Conservation (phyloP, 2,113 vertebrate genomes). For the Anolis carolinensis region DNA sequence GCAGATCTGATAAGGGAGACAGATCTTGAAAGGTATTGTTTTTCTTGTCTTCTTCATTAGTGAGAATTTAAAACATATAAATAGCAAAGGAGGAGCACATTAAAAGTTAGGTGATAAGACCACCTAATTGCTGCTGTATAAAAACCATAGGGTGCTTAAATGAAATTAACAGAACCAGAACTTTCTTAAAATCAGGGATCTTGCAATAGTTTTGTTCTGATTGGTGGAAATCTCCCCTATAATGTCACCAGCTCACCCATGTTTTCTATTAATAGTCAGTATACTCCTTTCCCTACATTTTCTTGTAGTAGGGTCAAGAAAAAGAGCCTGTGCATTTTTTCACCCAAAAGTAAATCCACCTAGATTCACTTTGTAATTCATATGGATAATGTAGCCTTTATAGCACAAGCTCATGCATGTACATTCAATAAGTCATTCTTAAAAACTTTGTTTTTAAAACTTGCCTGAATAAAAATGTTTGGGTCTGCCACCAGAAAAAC, state of each 20-base stretch:
- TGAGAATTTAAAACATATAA: not conserved
- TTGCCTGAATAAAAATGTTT: too few relatives aligned
- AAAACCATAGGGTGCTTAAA: not conserved
- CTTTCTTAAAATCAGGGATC: not conserved
- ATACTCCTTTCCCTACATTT: not conserved
- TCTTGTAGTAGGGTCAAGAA: not conserved
- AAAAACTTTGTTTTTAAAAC: too few relatives aligned
- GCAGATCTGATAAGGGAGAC: not conserved
- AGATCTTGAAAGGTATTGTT: not conserved
- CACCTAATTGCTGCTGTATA: not conserved
- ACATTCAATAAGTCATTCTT: too few relatives aligned
- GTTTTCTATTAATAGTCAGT: too few relatives aligned
- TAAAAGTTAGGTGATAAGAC: slow-evolving; percentile 14
- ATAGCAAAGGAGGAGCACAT: slow-evolving; percentile 2
- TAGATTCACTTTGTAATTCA: too few relatives aligned
- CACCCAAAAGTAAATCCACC: not conserved
- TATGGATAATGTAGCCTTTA: too few relatives aligned
- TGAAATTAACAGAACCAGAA: not conserved
- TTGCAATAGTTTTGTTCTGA: too few relatives aligned
- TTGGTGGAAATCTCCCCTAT: not conserved
- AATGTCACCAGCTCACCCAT: too few relatives aligned
- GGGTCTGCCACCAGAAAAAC: too few relatives aligned
- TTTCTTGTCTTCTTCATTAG: not conserved
- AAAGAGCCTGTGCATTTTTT: not conserved
- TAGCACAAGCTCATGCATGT: too few relatives aligned